These are phyloP conservation scores for Pyrgus malvae DNA, from an alignment of 2,888 invertebrate species.

Conservation along the genomic window DNA sequence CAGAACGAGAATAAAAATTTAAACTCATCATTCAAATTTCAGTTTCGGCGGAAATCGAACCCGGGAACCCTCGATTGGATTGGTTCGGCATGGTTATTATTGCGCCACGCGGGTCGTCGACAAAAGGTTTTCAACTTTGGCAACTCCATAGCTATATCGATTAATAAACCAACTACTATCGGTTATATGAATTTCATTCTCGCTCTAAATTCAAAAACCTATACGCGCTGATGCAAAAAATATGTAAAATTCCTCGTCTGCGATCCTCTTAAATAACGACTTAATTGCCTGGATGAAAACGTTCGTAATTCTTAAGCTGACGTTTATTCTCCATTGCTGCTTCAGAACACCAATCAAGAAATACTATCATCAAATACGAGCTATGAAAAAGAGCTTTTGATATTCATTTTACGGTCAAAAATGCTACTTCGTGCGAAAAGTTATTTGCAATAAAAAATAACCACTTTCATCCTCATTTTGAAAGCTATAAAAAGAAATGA, in stretches of 20 bases:
- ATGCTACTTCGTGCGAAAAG: constrained; percentile 17
- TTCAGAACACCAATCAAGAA: neutral
- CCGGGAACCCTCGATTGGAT: too few relatives aligned
- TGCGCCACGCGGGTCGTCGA: too few relatives aligned
- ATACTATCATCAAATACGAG: neutral
- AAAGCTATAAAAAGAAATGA: constrained; percentile 5
- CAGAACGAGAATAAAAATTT: too few relatives aligned
- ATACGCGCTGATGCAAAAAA: neutral
- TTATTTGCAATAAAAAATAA: constrained; percentile 8
- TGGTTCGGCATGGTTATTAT: too few relatives aligned
- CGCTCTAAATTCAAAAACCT: neutral
- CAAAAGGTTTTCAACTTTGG: too few relatives aligned
- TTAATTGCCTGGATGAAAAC: neutral
- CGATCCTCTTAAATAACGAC: constrained; percentile 10
- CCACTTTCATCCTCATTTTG: neutral
- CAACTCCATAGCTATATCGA: too few relatives aligned
- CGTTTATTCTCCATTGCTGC: constrained; percentile 4
- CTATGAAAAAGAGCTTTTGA: neutral
- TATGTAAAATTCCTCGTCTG: constrained; percentile 16
- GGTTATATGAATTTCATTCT: neutral
- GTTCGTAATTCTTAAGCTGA: constrained; percentile 11
- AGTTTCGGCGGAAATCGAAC: too few relatives aligned
- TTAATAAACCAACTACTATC: too few relatives aligned
- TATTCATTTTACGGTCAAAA: constrained; percentile 8
- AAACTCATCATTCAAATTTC: too few relatives aligned